Evolutionary conservation across 2,888 invertebrate species (phyloP), one percentile per base, ranked within the genome.

Genomic region (Timema cristinae): DNA sequence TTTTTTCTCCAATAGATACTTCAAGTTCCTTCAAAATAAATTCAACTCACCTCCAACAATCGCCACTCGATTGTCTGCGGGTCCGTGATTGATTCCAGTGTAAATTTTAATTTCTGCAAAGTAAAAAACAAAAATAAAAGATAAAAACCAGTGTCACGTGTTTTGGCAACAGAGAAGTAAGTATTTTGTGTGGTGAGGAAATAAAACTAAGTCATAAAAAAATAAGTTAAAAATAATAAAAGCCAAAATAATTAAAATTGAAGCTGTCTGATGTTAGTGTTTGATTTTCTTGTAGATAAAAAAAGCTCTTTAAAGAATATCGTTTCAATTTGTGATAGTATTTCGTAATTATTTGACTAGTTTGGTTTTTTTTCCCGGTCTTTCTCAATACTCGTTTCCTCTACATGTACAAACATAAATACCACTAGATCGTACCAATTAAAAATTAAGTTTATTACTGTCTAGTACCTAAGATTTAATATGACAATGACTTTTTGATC

Each of bases 81-180:
- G 7, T 2, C 32, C 63, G 6, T 63, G 63, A 32, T 13, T 63
- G 32, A 63, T 11, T 10, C 63, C 63, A 47, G 63, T 63, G 47
- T 63, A 63, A 10, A 48, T 63, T 63, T 63, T 63, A 63, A 63
- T 63, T 63, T 63, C 63, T 63, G 63, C 48, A 63, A 63, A 63
- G 16, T 63, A 63, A 63, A 63, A 16, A 63, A 63, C 56, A 63
- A 32, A 32, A 47, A 32, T 63, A 32, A n/a, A n/a, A 32, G 9
- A 63, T 32, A 63, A 13, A 63, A n/a, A n/a, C n/a, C n/a, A 32
- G 16, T 10, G 63, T 32, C n/a, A 56, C 11, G 32, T 63, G 47
- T 32, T 32, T 52, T 10, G 10, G 9, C 9, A 11, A 15, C 48
- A 63, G 48, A 15, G 15, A 5, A 16, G 48, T n/a, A 63, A 5